Conservation (phyloP, 2,888 invertebrate species). For the Dioctria rufipes region DNA sequence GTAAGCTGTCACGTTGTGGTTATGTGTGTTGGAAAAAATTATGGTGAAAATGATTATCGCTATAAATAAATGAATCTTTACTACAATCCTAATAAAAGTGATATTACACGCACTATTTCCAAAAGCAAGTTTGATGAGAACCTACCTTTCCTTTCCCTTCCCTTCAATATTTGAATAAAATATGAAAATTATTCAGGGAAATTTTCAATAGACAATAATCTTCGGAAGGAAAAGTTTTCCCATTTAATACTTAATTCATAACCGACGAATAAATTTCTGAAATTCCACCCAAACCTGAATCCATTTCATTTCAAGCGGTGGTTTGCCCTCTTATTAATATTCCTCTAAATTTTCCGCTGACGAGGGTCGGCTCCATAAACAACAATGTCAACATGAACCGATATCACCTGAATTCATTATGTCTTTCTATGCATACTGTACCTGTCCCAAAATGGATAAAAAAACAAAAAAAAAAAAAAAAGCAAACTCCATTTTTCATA, state of each 20-base stretch:
- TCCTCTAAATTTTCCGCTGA: slow-evolving; percentile 13
- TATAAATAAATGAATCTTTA: no score
- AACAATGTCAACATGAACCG: slow-evolving; percentile 35
- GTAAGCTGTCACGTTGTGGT: no score
- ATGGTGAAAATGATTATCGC: no score
- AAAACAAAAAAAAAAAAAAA: neutral
- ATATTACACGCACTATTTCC: no score
- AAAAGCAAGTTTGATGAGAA: neutral
- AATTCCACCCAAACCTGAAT: neutral
- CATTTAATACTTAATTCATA: neutral
- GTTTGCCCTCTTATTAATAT: slow-evolving; percentile 16
- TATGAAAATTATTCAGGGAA: neutral
- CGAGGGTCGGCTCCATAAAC: slow-evolving; percentile 11
- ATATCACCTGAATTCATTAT: slow-evolving; percentile 35
- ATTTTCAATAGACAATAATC: neutral
- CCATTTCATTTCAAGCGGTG: slow-evolving; percentile 1
- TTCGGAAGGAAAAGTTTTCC: neutral
- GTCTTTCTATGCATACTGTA: neutral
- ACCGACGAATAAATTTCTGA: neutral
- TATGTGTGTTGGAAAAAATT: no score
- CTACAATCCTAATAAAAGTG: no score
- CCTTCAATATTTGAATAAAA: neutral
- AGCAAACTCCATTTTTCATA: neutral
- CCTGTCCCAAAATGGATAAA: slow-evolving; percentile 32
- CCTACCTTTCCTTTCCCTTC: neutral